Evolutionary conservation across 2,113 vertebrate species (phyloP).

Genomic region (Rhinolophus sinicus): DNA sequence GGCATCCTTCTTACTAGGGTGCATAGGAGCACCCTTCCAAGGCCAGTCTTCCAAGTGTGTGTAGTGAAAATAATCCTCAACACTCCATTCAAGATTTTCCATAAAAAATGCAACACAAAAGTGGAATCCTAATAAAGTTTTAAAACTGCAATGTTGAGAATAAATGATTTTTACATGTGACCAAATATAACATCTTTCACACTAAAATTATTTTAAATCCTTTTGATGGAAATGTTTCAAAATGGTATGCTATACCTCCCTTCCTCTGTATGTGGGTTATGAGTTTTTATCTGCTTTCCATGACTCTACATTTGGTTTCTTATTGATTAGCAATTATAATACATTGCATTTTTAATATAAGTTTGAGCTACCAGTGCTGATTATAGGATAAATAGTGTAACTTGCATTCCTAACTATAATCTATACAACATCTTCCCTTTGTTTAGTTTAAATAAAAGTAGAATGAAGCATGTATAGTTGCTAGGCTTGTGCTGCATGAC

Average conservation of each 20-base stretch:
- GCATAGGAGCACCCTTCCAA: neutral
- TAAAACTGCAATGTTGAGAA: neutral
- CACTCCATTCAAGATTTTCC: neutral
- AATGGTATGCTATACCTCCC: neutral
- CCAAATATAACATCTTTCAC: neutral
- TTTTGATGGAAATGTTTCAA: neutral
- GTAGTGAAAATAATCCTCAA: neutral
- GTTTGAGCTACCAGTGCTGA: neutral
- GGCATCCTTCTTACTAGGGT: neutral
- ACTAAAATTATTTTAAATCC: constrained; percentile 4
- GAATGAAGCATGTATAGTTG: neutral
- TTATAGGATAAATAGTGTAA: neutral
- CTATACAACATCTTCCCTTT: neutral
- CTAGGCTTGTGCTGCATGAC: neutral
- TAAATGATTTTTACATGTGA: neutral
- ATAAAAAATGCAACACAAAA: neutral
- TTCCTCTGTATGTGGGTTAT: neutral
- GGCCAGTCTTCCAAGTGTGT: too few relatives aligned
- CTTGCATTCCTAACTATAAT: neutral
- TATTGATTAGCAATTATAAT: neutral
- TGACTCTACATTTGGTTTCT: neutral
- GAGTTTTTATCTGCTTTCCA: neutral
- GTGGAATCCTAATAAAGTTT: neutral
- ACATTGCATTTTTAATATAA: neutral
- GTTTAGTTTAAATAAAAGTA: neutral